Evolutionary conservation across 2,113 vertebrate species (phyloP), one percentile per base, ranked within the genome.

Genomic region (Verasper variegatus): DNA sequence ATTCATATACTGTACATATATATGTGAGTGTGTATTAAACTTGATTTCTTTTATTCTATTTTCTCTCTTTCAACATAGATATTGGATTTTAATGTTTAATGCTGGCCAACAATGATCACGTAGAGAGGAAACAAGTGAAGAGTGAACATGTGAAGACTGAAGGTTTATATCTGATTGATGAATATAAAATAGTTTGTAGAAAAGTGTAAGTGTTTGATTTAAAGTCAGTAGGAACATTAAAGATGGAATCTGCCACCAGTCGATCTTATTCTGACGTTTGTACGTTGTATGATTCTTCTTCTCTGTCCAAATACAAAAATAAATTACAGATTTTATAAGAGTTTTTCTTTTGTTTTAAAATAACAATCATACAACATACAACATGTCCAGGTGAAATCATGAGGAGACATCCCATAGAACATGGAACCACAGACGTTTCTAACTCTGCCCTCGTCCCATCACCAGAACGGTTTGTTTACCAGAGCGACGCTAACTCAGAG

Each of bases 401-500:
- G 51, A 54, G 14, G 51, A n/a, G 3, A 11, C 49, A 6, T 14
- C 5, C 3, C 42, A 15, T 13, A 7, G 17, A 62, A 2, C n/a
- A 37, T 23, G 64, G n/a, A 69, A 2, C 49, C 24, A 4, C 49
- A n/a, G 18, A 3, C 1, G 51, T 17, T 2, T 12, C 49, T 49
- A 60, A 40, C 11, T 17, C 58, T 27, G 4, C 40, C 47, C 17
- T 6, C 47, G 17, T 61, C 58, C 73, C 76, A 2, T 6, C 5
- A 58, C 14, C 0, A 1, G 1, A n/a, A 2, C 18, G 49, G 59
- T 59, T 62, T 0, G 2, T 80, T 89, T 84, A 86, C 88, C 85
- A 62, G 51, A 24, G 8, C 51, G 20, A n/a, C 51, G 51, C 47
- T 51, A 5, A 20, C 47, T 88, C 83, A 88, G 7, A 88, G 81